A percentile compares a stretch with the other conserved stretches of the same genome.
Evolutionary conservation across 2,888 invertebrate species (phyloP).

Genomic region (Bursaphelenchus okinawaensis): DNA sequence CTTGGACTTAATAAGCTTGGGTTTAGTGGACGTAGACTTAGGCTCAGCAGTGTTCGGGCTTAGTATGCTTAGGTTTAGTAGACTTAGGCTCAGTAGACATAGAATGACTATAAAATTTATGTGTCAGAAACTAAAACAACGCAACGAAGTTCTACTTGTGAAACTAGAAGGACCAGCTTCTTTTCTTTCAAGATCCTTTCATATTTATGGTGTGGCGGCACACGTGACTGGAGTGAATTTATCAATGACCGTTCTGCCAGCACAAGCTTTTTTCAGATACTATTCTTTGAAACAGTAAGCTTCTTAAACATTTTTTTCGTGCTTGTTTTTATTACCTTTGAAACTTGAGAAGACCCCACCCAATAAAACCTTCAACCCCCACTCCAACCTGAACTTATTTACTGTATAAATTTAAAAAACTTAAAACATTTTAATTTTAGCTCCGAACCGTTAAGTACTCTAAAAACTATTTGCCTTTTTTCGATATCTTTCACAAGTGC

Average conservation of each 20-base stretch:
- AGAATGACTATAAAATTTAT: background rate
- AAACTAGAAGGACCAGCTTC: background rate
- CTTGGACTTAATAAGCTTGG: no score
- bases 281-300: background rate
- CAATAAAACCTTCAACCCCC: no score
- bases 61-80: no score
- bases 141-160: background rate
- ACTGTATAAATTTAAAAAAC: no score
- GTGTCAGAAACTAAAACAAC: background rate
- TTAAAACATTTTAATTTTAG: background rate
- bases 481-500: background rate
- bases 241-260: background rate
- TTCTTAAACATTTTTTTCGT: no score
- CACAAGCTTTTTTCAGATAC: background rate
- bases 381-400: no score
- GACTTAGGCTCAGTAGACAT: no score
- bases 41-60: no score
- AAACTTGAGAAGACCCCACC: no score
- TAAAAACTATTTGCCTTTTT: background rate
- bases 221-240: background rate
- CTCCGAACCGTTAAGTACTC: background rate
- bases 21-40: no score
- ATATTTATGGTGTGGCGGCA: background rate
- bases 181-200: background rate
- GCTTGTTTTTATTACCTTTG: no score